Evolutionary conservation across 2,113 vertebrate genomes (phyloP).

Genomic region (Vicugna pacos): DNA sequence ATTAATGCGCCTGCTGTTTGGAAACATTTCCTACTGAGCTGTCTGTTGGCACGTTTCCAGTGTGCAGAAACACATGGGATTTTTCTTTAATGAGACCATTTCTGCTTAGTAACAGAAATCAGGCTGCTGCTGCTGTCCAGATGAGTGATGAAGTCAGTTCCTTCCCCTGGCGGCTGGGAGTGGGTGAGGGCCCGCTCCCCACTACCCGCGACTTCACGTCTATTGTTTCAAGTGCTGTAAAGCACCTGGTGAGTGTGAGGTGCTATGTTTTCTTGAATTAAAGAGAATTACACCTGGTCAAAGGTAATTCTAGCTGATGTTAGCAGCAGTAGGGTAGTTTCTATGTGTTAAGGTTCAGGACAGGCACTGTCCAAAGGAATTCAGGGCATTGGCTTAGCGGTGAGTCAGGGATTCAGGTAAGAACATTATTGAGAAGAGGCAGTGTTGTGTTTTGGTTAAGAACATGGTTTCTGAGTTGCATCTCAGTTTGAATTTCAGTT

Average conservation of each 20-base stretch:
- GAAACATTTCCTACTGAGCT: neutral
- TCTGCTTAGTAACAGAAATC: conserved; percentile 28
- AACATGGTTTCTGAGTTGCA: neutral
- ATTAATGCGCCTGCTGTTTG: neutral
- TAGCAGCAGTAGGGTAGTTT: neutral
- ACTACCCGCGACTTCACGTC: neutral
- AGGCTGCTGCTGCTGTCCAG: neutral
- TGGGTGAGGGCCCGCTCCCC: neutral
- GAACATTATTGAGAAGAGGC: neutral
- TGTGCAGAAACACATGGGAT: neutral
- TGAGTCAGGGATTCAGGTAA: neutral
- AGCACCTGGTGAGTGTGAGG: neutral
- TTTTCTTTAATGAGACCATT: conserved; percentile 58
- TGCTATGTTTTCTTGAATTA: neutral
- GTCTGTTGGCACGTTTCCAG: neutral
- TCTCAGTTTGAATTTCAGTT: neutral
- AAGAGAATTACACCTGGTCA: neutral
- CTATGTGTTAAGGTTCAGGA: neutral
- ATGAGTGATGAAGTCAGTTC: neutral
- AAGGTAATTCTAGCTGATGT: neutral
- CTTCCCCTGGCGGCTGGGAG: neutral
- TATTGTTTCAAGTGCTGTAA: neutral
- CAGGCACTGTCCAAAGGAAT: neutral
- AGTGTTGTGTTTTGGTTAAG: neutral
- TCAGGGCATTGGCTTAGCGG: neutral